Evolutionary conservation across 2,113 vertebrate genomes (phyloP), one percentile per base, ranked within the genome.

Genomic region (Manacus vitellinus): DNA sequence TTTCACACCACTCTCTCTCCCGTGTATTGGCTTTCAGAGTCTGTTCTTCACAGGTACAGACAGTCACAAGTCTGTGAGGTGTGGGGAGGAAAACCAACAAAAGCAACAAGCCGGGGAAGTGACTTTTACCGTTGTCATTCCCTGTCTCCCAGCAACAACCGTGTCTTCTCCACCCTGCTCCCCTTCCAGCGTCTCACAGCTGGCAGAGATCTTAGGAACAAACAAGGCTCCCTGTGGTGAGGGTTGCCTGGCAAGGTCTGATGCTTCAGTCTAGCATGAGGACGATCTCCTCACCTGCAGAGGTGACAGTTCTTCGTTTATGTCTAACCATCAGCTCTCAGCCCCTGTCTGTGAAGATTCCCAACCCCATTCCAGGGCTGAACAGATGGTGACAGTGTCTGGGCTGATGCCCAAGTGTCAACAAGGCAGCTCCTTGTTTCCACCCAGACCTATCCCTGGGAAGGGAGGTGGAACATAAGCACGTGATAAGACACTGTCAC

Each of bases 21-120:
- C 22, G 51, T 47, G 79, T 52, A 55, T 92, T 89, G 74, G 73
- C 54, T 92, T 92, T 91, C 91, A 77, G 83, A 95, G 77, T 79
- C 74, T 84, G 16, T 54, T 95, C 91, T 97, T 96, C 93, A 95
- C 95, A 95, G 81, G 94, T 95, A 95, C 89, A 95, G 71, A 41
- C 31, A 89, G 89, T 74, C 33, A 28, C 56, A 78, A 92, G 74
- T 37, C 88, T 72, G 66, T 5, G 8, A 92, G 44, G 4, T 15
- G 51, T 52, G 51, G 4, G 8, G 8, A n/a, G 11, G 4, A 17
- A 49, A 35, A 31, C 19, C 63, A 30, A 35, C 30, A 54, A 41
- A 73, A 30, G 46, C 67, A 74, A 63, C 65, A 90, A 79, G 85
- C 2, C 61, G 43, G 63, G 51, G 79, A 91, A 78, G 23, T 84